Percentiles rank a stretch among this genome's conserved stretches.
Evolutionary conservation across 2,888 invertebrate species (phyloP).

Genomic region (Galerucella pusilla): DNA sequence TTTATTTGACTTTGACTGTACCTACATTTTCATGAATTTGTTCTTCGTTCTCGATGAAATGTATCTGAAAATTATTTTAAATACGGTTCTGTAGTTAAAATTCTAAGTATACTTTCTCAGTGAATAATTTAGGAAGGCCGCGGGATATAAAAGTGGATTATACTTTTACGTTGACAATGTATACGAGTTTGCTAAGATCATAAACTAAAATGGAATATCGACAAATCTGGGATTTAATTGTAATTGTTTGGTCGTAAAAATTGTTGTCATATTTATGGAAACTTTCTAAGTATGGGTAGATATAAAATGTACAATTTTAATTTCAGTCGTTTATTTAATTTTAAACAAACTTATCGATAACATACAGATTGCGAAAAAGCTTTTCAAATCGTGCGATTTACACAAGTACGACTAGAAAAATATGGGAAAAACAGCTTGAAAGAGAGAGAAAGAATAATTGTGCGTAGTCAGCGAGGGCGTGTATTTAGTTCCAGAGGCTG

Average conservation of each 20-base stretch:
- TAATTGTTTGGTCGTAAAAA: constrained; percentile 25
- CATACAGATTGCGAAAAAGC: background rate
- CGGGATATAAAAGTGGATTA: constrained; percentile 36
- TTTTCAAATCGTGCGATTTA: too few species aligned
- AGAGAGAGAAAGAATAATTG: too few species aligned
- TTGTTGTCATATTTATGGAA: constrained; percentile 31
- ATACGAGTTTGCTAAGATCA: constrained; percentile 26
- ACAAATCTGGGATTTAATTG: constrained; percentile 31
- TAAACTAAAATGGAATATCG: constrained; percentile 29
- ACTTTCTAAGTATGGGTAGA: constrained; percentile 20
- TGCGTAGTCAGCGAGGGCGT: too few species aligned
- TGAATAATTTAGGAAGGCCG: constrained; percentile 37
- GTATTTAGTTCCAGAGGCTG: too few species aligned
- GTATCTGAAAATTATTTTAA: too few species aligned
- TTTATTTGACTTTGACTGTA: too few species aligned
- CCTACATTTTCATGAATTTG: too few species aligned
- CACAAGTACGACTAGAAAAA: too few species aligned
- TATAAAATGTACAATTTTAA: constrained; percentile 23
- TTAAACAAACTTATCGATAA: background rate
- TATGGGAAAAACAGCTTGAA: background rate
- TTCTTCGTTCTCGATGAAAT: too few species aligned
- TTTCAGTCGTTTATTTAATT: background rate
- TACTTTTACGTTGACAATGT: constrained; percentile 31
- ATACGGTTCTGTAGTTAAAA: background rate
- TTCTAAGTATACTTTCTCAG: constrained; percentile 38